phyloP scores from a whole-genome alignment of 2,797 vertebrate species.

The Buceros bicornis region DNA sequence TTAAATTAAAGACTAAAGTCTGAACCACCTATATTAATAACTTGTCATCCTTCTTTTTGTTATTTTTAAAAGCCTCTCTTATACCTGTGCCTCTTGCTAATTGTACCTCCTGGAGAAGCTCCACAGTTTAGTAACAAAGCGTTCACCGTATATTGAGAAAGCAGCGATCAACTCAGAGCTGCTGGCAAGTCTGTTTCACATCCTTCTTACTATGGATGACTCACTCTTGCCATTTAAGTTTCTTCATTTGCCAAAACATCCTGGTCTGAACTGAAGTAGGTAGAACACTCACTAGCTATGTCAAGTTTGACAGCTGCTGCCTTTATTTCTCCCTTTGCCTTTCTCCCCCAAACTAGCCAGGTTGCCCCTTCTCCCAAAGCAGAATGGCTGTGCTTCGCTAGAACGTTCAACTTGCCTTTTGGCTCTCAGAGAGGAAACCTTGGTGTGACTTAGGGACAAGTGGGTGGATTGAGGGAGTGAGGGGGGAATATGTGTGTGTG shows the following conservation, averaged over 20 bases:
- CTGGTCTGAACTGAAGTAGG: background rate
- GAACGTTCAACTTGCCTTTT: background rate
- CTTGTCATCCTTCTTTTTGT: background rate
- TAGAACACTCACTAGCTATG: background rate
- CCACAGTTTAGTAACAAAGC: background rate
- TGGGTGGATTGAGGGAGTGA: background rate
- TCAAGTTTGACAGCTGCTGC: background rate
- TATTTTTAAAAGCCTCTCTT: background rate
- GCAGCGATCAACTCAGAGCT: background rate
- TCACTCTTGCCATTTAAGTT: background rate
- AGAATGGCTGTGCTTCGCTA: background rate
- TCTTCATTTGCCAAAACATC: background rate
- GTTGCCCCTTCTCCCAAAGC: background rate
- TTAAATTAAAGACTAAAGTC: conserved; percentile 2
- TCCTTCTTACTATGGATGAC: background rate
- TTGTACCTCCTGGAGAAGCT: conserved; percentile 14
- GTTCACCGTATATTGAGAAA: background rate
- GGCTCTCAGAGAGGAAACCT: background rate
- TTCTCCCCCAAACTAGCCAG: background rate
- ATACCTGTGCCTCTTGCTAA: background rate
- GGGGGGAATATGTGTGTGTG: too few species aligned
- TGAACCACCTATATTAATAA: conserved; percentile 19
- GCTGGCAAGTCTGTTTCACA: background rate
- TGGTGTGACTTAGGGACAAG: background rate
- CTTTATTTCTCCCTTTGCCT: background rate